Evolutionary conservation across 2,797 vertebrate species (phyloP).

Genomic region (Tarsius wallacei): DNA sequence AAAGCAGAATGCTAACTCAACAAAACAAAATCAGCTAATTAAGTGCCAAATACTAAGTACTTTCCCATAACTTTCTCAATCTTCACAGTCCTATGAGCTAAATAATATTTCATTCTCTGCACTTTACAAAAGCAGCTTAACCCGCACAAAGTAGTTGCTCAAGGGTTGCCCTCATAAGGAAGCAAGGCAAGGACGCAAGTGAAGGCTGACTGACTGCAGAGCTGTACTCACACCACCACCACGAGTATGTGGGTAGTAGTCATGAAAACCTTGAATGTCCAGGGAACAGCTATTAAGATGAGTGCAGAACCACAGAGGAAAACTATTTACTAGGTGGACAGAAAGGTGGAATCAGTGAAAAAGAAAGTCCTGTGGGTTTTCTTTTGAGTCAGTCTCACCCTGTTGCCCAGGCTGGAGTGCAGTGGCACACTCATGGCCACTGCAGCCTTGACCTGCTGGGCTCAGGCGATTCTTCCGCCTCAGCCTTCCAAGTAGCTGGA

Average conservation of each 20-base stretch:
- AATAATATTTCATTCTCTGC: neutral
- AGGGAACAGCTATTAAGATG: neutral
- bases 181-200: neutral
- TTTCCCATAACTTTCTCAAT: slow-evolving; percentile 12
- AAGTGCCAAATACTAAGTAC: neutral
- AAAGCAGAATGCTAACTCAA: neutral
- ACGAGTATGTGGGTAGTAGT: neutral
- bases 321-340: neutral
- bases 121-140: neutral
- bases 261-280: neutral
- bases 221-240: neutral
- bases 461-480: neutral
- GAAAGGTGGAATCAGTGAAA: neutral
- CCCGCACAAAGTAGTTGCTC: neutral
- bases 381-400: neutral
- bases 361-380: neutral
- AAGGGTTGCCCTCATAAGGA: neutral
- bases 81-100: neutral
- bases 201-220: neutral
- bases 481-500: neutral
- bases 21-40: no score
- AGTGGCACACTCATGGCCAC: neutral
- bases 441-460: neutral
- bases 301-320: neutral
- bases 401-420: neutral